A percentile compares a stretch with the other conserved stretches of the same genome.
These are phyloP conservation scores for Mastigias papua DNA, from an alignment of 30 jellyfish, hydroid and myxozoan species.

Conservation along the genomic window DNA sequence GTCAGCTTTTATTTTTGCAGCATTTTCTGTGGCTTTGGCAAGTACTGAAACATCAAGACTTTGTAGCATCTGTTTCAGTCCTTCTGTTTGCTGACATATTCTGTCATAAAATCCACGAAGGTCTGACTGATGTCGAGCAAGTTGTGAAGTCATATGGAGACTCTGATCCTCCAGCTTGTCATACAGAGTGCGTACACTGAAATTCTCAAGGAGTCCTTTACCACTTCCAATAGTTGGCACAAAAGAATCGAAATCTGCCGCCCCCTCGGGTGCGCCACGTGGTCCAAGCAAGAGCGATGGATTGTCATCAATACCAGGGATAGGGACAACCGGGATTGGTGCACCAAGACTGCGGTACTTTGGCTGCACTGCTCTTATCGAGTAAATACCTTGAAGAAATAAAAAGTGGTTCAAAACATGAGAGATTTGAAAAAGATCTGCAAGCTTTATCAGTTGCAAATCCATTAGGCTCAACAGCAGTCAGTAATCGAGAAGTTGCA, in stretches of 20 bases:
- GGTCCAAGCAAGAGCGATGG: constrained; percentile 83
- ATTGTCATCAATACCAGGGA: constrained; percentile 93
- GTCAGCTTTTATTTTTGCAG: constrained; percentile 82
- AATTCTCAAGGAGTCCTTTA: constrained; percentile 93
- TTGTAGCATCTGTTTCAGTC: constrained; percentile 89
- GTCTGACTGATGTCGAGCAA: constrained; percentile 97
- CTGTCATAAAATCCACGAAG: constrained; percentile 97
- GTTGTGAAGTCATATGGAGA: constrained; percentile 94
- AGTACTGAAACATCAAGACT: constrained; percentile 86
- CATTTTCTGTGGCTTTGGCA: constrained; percentile 91
- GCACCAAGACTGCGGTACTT: constrained; percentile 97
- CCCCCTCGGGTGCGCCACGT: constrained; percentile 94
- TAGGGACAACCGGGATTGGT: constrained; percentile 96
- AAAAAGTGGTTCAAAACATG: neutral
- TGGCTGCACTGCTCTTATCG: constrained; percentile 87
- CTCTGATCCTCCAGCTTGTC: constrained; percentile 99
- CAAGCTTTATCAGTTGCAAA: neutral
- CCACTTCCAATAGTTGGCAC: constrained; percentile 32
- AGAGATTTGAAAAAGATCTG: neutral
- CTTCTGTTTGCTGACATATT: constrained; percentile 98
- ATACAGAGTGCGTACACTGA: constrained; percentile 94
- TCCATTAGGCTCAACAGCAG: neutral
- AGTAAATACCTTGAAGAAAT: constrained; percentile 81
- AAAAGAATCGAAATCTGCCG: constrained; percentile 72
- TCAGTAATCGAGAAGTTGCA: too few species aligned